phyloP scores from a whole-genome alignment of 2,113 vertebrate genomes.

The Odontophorus gujanensis region DNA sequence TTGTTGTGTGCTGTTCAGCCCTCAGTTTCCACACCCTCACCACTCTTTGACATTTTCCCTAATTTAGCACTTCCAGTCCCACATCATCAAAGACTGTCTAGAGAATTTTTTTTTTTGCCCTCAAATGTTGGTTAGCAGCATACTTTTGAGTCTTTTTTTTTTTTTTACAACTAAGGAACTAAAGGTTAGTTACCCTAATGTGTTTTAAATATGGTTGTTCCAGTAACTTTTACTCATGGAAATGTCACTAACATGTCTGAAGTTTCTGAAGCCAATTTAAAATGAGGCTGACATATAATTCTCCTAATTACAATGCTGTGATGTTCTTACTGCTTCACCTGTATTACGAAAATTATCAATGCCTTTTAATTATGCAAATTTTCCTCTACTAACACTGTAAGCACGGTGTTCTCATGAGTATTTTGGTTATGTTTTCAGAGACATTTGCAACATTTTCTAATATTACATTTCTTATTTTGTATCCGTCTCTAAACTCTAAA shows the following conservation, averaged over 20 bases:
- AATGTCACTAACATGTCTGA: background rate
- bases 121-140: accelerated
- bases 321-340: slow-evolving; percentile 30
- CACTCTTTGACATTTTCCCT: background rate
- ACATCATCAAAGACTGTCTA: background rate
- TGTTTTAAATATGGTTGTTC: background rate
- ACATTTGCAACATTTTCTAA: background rate
- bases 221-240: background rate
- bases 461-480: background rate
- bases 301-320: background rate
- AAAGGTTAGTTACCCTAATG: background rate
- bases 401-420: background rate
- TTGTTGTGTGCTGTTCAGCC: background rate
- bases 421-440: slow-evolving; percentile 19
- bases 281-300: background rate
- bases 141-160: background rate
- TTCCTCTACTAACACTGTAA: background rate
- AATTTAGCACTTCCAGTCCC: background rate
- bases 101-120: background rate
- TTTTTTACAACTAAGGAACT: background rate
- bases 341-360: background rate
- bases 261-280: slow-evolving; percentile 11
- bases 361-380: slow-evolving; percentile 51
- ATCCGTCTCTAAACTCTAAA: background rate
- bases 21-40: background rate